phyloP scores from a whole-genome alignment of 2,797 vertebrate species.

The Monodelphis domestica region DNA sequence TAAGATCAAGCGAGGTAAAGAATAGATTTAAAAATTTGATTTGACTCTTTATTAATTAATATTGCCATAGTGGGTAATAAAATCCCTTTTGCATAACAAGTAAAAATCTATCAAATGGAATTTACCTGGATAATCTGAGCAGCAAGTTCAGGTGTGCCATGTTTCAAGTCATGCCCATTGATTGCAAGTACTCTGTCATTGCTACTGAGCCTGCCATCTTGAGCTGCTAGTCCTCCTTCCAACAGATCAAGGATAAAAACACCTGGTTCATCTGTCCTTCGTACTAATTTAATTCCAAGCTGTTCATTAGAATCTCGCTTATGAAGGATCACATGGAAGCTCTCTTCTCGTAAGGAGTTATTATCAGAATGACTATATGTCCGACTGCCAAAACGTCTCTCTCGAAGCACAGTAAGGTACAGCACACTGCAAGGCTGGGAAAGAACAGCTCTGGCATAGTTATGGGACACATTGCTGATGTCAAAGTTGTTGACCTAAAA shows the following conservation, averaged over 20 bases:
- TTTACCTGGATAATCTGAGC: constrained; percentile 98
- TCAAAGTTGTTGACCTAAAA: constrained; percentile 95
- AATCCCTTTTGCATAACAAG: background rate
- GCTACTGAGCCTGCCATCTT: constrained; percentile 94
- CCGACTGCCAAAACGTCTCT: constrained; percentile 93
- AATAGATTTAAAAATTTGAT: background rate
- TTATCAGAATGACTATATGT: constrained; percentile 72
- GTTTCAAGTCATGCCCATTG: constrained; percentile 96
- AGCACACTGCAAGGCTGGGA: constrained; percentile 93
- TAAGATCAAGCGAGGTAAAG: background rate
- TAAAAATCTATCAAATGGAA: background rate
- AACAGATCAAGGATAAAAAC: constrained; percentile 97
- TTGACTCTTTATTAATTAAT: background rate
- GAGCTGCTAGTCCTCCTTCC: constrained; percentile 96
- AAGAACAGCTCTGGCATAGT: constrained; percentile 93
- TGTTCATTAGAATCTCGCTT: constrained; percentile 95
- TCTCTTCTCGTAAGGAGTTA: constrained; percentile 85
- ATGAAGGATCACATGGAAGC: constrained; percentile 93
- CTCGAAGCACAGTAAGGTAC: constrained; percentile 95
- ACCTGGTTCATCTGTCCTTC: constrained; percentile 95
- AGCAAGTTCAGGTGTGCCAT: constrained; percentile 96
- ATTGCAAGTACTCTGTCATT: constrained; percentile 96
- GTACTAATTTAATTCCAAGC: constrained; percentile 97
- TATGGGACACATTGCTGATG: constrained; percentile 98
- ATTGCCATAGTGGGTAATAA: background rate